Evolutionary conservation across 2,888 invertebrate species (phyloP), one percentile per base, ranked within the genome.

Genomic region (Bellardia bayeri): DNA sequence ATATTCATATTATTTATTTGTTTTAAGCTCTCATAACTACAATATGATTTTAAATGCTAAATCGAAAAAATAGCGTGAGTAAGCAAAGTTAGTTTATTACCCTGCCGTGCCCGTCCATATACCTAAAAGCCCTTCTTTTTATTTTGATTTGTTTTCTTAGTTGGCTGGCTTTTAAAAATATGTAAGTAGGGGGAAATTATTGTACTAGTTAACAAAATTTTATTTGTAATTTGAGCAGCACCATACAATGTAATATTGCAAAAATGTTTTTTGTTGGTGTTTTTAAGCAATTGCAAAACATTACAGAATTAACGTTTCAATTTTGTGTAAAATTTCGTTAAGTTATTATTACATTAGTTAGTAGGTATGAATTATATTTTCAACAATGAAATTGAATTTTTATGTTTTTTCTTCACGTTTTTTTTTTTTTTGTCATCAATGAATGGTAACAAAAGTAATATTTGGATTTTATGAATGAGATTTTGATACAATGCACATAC

Each of bases 161-260:
- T 42, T 51, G 37, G 75, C 37, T 56, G 30, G 14, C n/a, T 13
- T 75, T 68, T 9, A 30, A 76, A 69, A 76, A 42, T 7, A 83
- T 58, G 30, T 49, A 83, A 66, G 30, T 49, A 66, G 61, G 30
- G 68, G 42, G 76, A 74, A 81, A 69, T 23, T 75, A 83, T 66
- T 84, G 83, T 42, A 72, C 51, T 16, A 79, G 68, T 80, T 83
- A 75, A 80, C 83, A 84, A 83, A 75, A 80, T 81, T 63, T 83
- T 54, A 61, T 61, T 37, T 80, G 87, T 84, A 84, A 81, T 81
- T 69, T 64, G 63, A 85, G 75, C 13, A 45, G 33, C 14, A 54
- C 64, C 64, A 42, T 76, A 64, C 64, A 71, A 71, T 83, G 69
- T 37, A 63, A 56, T 45, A 42, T 81, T 81, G 85, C 80, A 69